Conservation (phyloP, 2,888 invertebrate species). For the Petrophora chlorosata region DNA sequence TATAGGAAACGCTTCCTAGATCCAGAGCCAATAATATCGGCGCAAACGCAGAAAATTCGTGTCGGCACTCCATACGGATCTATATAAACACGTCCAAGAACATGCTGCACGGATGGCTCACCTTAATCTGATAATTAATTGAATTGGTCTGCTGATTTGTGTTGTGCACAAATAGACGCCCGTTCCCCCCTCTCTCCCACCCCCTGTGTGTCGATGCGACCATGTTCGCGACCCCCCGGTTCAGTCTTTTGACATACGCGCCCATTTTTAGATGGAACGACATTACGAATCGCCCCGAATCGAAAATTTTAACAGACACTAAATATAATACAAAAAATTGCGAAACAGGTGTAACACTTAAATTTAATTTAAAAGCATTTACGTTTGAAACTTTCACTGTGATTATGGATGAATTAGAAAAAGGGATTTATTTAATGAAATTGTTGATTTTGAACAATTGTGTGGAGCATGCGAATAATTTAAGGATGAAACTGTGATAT, state of each 20-base stretch:
- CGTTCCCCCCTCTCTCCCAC: slow-evolving; percentile 57
- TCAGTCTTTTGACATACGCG: slow-evolving; percentile 83
- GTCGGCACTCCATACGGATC: slow-evolving; percentile 54
- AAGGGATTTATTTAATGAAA: slow-evolving; percentile 23
- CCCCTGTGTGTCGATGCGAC: slow-evolving; percentile 50
- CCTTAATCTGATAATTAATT: slow-evolving; percentile 84
- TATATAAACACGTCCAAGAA: slow-evolving; percentile 64
- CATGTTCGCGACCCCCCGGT: slow-evolving; percentile 66
- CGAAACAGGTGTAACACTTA: slow-evolving; percentile 53
- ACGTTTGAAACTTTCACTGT: slow-evolving; percentile 40
- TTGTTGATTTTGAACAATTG: slow-evolving; percentile 26
- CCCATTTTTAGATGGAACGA: slow-evolving; percentile 82
- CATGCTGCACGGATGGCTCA: slow-evolving; percentile 72
- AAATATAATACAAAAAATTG: slow-evolving; percentile 40
- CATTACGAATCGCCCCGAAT: slow-evolving; percentile 67
- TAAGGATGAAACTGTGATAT: slow-evolving; percentile 56
- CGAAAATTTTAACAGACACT: slow-evolving; percentile 52
- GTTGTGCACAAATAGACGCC: slow-evolving; percentile 77
- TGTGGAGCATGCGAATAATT: slow-evolving; percentile 29
- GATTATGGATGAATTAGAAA: slow-evolving; percentile 33
- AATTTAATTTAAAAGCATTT: slow-evolving; percentile 57
- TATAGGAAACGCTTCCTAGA: slow-evolving; percentile 40
- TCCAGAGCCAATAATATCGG: slow-evolving; percentile 44
- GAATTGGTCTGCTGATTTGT: slow-evolving; percentile 81
- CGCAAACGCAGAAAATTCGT: slow-evolving; percentile 48